Base-by-base conservation (phyloP, 1,140 invertebrate genomes). In the Episyrphus balteatus region DNA sequence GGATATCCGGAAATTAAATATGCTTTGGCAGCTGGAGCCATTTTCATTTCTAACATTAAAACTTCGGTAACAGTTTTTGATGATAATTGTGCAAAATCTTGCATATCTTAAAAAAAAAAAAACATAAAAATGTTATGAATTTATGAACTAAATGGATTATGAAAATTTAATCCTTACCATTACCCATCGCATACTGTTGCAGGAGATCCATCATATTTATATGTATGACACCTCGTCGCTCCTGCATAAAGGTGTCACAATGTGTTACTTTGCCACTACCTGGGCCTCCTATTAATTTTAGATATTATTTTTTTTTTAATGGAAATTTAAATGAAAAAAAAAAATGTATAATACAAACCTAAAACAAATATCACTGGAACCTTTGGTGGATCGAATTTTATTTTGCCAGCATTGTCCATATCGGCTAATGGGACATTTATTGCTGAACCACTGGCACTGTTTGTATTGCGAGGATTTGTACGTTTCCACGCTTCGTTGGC, bases 1-100 rank as follows among this genome's bases (percentile, higher is more conserved):
- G 92, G 95, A 75, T 95, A 98, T 37, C 94, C 94, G 49, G 93
- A 94, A 18, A 98, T 85, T 14, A 98, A 77, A 72, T 92, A 95
- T 5, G 91, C 91, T 70, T 88, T 91, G 38, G 91, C 86, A 47
- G 81, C 83, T 42, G 84, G 83, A 46, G 87, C 80, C 80, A 91
- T 87, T 73, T 94, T 92, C 76, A 97, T 85, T 75, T 95, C 92
- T 46, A 92, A 77, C 84, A 91, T 89, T 38, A 92, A 75, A 6
- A 89, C 86, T 66, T 92, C 86, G 0, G 88, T 84, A 7, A 91
- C 86, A 2, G 85, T 89, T 67, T 83, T 86, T 59, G 87, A 88
- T 32, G 85, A 88, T 44, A 91, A 68, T 59, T 81, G 76, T 46
- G 82, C 82, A 69, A 88, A 87, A 69, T 89, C 86, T 73, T 85